Percentiles rank a stretch among this genome's conserved stretches.
These are phyloP conservation scores for Pagrus major DNA, from an alignment of 2,113 vertebrate genomes.

Conservation along the genomic window DNA sequence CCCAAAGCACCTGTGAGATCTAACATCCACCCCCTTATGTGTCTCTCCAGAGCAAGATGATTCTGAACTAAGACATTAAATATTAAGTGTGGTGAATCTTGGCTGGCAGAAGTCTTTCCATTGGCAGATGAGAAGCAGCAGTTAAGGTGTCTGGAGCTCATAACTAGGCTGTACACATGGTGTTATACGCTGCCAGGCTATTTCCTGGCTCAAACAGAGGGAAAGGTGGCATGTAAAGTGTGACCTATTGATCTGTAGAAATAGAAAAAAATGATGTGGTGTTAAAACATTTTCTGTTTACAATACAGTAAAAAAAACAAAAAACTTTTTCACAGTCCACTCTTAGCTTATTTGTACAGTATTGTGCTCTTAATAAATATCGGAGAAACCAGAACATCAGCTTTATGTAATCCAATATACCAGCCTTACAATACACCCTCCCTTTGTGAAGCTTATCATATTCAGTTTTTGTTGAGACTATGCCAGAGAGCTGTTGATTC, in stretches of 20 bases:
- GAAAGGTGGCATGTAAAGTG: background rate
- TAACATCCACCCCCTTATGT: conserved; percentile 52
- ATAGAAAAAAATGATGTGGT: background rate
- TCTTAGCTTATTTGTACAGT: conserved; percentile 1
- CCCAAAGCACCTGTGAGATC: conserved; percentile 65
- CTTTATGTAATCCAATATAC: conserved; percentile 49
- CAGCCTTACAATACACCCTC: conserved; percentile 34
- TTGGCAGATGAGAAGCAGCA: conserved; percentile 47
- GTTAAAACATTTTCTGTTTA: background rate
- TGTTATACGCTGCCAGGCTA: background rate
- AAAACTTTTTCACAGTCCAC: background rate
- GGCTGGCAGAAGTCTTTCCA: conserved; percentile 65
- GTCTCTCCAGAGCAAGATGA: conserved; percentile 54
- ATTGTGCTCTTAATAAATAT: background rate
- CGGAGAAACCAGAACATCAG: conserved; percentile 21
- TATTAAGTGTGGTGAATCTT: conserved; percentile 77
- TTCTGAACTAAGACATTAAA: conserved; percentile 75
- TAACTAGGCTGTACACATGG: conserved; percentile 18
- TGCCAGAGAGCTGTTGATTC: conserved; percentile 44
- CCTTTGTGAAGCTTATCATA: conserved; percentile 34
- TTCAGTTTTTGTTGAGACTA: conserved; percentile 51
- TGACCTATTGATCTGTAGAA: conserved; percentile 12
- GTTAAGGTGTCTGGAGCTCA: conserved; percentile 69
- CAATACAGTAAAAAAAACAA: conserved; percentile 11
- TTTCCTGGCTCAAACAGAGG: conserved; percentile 22